Conservation (phyloP, 2,113 vertebrate species). For the Salvelinus namaycush region DNA sequence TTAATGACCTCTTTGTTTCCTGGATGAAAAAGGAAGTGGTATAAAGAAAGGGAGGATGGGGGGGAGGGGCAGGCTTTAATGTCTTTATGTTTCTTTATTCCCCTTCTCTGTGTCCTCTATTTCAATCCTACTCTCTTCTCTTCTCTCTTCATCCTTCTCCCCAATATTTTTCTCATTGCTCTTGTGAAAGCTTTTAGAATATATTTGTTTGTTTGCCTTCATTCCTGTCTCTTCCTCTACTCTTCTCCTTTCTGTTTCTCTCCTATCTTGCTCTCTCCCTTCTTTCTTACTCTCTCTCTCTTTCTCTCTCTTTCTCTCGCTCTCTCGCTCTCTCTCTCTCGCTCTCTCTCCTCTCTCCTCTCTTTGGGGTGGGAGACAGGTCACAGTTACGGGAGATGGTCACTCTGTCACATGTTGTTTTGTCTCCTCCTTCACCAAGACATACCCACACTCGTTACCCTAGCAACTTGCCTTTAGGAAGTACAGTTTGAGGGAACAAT, state of each 20-base stretch:
- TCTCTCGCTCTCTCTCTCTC: no score
- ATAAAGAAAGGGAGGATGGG: conserved; percentile 1
- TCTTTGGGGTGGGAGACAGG: conserved; percentile 68
- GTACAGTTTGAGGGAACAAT: conserved; percentile 58
- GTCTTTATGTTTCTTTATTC: background rate
- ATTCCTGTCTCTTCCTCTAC: background rate
- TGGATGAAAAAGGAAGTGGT: conserved; percentile 29
- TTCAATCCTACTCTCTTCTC: no score
- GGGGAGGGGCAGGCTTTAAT: conserved; percentile 3
- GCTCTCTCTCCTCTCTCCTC: background rate
- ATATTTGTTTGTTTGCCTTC: background rate
- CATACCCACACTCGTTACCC: conserved; percentile 60
- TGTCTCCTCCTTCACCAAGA: conserved; percentile 62
- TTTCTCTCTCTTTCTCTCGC: no score
- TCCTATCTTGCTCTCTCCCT: background rate
- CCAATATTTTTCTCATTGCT: background rate
- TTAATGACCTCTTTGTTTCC: conserved; percentile 70
- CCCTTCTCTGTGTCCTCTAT: background rate
- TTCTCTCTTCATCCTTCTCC: background rate
- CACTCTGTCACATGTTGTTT: conserved; percentile 66
- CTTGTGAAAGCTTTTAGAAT: no score
- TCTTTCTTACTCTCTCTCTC: conserved; percentile 3
- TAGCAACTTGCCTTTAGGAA: conserved; percentile 49
- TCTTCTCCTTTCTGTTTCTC: background rate
- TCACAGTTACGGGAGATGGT: conserved; percentile 70